Evolutionary conservation across 35 echinoderm and acorn worm genomes (phyloP).

Genomic region (Apostichopus parvimensis): DNA sequence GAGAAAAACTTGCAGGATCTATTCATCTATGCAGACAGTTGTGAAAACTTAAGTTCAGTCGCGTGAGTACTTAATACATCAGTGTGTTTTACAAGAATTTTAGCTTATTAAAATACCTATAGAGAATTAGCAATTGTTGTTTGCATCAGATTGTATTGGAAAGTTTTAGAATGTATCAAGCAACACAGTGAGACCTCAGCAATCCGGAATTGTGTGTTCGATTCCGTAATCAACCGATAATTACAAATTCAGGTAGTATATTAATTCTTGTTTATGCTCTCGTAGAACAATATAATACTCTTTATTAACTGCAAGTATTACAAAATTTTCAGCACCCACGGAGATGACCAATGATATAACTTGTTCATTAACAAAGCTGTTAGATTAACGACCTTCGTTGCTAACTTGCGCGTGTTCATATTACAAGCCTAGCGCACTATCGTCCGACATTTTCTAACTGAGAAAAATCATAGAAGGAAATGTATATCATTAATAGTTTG

Average conservation of each 20-base stretch:
- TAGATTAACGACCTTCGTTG: too few species aligned
- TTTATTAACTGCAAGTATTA: too few species aligned
- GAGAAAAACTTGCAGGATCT: background rate
- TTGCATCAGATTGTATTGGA: background rate
- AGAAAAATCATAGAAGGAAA: background rate
- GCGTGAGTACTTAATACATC: background rate
- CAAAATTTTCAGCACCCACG: too few species aligned
- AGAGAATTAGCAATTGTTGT: background rate
- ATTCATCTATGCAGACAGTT: background rate
- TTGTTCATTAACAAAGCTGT: too few species aligned
- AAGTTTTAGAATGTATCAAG: too few species aligned
- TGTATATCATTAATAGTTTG: too few species aligned
- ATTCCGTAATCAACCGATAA: background rate
- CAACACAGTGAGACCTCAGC: background rate
- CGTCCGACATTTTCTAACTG: background rate
- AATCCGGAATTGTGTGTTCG: background rate
- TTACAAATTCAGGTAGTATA: background rate
- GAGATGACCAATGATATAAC: too few species aligned
- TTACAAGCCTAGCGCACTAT: background rate
- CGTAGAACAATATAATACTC: background rate
- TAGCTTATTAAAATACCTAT: background rate
- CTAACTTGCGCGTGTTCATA: background rate
- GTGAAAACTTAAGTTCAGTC: background rate
- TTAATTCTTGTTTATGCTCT: background rate
- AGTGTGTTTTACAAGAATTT: background rate